Conservation (phyloP, 2,113 vertebrate species). For the Antechinus stuartii region DNA sequence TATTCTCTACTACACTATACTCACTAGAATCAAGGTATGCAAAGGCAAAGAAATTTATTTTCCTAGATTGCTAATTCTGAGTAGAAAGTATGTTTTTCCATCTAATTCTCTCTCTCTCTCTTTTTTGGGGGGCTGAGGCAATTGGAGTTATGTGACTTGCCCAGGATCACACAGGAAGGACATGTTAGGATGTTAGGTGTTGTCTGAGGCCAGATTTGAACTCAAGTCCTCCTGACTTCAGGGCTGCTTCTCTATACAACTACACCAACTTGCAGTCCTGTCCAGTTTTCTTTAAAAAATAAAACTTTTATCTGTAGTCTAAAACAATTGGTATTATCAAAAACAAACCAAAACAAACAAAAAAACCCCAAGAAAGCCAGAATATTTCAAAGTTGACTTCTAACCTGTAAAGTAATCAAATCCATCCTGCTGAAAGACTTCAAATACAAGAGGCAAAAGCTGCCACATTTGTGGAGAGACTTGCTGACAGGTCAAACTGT, state of each 20-base stretch:
- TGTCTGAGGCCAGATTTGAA: too few relatives aligned
- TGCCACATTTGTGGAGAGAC: conserved; percentile 99
- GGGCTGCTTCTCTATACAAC: too few relatives aligned
- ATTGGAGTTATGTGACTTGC: too few relatives aligned
- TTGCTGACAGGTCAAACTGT: conserved; percentile 98
- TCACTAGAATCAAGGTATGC: neutral
- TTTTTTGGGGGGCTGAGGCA: too few relatives aligned
- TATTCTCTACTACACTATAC: neutral
- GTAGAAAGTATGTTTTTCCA: neutral
- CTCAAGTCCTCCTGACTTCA: too few relatives aligned
- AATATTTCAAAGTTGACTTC: conserved; percentile 37
- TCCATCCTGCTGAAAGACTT: conserved; percentile 99
- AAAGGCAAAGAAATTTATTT: neutral
- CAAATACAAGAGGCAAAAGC: conserved; percentile 96
- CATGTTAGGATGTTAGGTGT: too few relatives aligned
- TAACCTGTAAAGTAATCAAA: conserved; percentile 96
- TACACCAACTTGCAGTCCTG: too few relatives aligned
- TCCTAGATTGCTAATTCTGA: neutral
- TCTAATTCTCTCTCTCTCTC: neutral
- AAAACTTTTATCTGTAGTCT: neutral
- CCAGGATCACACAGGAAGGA: too few relatives aligned
- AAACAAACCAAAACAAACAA: neutral
- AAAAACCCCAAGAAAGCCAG: neutral
- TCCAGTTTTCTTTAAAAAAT: neutral
- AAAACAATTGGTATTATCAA: neutral